Conservation (phyloP, 1,140 invertebrate species). For the Sycophila sp. region DNA sequence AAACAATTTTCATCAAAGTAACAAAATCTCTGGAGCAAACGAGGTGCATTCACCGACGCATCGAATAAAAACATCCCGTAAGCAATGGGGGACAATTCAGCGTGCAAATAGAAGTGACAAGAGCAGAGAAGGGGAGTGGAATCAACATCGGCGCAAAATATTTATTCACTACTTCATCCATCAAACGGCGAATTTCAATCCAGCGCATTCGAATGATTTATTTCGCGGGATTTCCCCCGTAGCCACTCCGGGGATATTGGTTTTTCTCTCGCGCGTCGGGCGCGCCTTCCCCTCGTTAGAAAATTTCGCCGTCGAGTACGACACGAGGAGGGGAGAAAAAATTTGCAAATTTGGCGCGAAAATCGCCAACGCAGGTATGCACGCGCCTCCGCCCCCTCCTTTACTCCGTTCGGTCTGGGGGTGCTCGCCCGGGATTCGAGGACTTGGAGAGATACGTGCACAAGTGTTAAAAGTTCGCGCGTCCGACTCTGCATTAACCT, state of each 20-base stretch:
- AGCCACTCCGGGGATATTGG: background rate
- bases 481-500: background rate
- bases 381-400: background rate
- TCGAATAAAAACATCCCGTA: too few relatives aligned
- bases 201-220: background rate
- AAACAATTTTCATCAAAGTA: too few relatives aligned
- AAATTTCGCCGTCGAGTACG: background rate
- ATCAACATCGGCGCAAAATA: too few relatives aligned
- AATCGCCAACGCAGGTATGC: conserved; percentile 1
- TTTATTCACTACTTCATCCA: too few relatives aligned
- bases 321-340: background rate
- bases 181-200: too few relatives aligned
- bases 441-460: conserved; percentile 23
- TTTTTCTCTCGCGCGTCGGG: background rate
- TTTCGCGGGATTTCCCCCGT: background rate
- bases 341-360: conserved; percentile 20
- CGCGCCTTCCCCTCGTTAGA: background rate
- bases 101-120: too few relatives aligned
- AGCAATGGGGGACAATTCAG: too few relatives aligned
- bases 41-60: too few relatives aligned
- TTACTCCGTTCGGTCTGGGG: background rate
- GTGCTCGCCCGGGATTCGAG: background rate
- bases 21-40: too few relatives aligned
- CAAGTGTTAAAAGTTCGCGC: background rate
- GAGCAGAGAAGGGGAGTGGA: too few relatives aligned